Base-by-base conservation (phyloP, 23 tunicate species). In the Diplosoma virens region DNA sequence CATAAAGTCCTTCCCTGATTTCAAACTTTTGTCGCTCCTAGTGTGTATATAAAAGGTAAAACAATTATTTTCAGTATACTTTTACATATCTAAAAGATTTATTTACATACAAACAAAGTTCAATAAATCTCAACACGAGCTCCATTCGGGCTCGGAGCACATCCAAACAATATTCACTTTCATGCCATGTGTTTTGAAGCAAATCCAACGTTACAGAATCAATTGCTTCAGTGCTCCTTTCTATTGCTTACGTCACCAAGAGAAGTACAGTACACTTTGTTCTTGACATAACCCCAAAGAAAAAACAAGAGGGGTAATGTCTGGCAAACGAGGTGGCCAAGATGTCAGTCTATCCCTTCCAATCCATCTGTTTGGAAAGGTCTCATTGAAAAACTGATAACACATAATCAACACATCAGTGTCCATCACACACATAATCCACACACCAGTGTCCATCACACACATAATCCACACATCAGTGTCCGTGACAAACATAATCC, bases 171-270 rank as follows among this genome's bases (percentile, higher is more conserved):
- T 56, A 56, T 56, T 56, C 24, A 56, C 6, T 56, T 56, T 56
- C 63, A 56, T 25, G 63, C 63, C 63, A 56, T 25, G 63, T 56
- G 25, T 41, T 41, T 56, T 56, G 63, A 56, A 16, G 63, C 63
- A 56, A 4, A 4, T 56, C 25, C 25, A 4, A 25, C 63, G 63
- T 56, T 56, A 56, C 63, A 20, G 63, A 56, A 14, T 56, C 24
- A 20, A 56, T 56, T 56, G 63, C 63, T 56, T 56, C 24, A 11
- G 21, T 11, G 25, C 6, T 56, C 21, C 24, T 56, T 20, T 20
- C 6, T 11, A 20, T 20, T 56, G 63, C 24, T 4, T 11, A 56
- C 21, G 20, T 56, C 25, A 20, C 24, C 21, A 56, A 56, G 25
- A 16, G 63, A 20, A 4, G 21, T 20, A 25, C 24, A 20, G 63